Evolutionary conservation across 2,113 vertebrate genomes (phyloP).

Genomic region (Eurypyga helias): DNA sequence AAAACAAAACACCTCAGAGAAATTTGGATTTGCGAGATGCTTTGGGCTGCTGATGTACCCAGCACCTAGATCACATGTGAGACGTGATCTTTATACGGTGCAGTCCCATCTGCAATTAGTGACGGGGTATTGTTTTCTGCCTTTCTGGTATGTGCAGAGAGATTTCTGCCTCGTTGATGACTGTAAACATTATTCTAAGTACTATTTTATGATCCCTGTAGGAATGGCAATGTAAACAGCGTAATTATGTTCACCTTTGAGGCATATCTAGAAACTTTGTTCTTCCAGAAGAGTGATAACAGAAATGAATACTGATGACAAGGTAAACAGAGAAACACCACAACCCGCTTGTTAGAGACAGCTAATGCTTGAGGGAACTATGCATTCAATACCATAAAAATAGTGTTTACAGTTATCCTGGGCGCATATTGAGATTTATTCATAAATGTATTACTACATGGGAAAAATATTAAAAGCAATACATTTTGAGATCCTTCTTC

Average conservation of each 20-base stretch:
- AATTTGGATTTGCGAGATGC: not conserved
- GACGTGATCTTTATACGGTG: not conserved
- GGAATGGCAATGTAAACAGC: constrained; percentile 59
- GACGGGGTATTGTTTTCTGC: not conserved
- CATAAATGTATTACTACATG: not conserved
- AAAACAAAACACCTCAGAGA: not conserved
- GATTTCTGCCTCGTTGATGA: constrained; percentile 33
- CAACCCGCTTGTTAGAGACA: constrained; percentile 39
- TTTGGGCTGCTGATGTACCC: not conserved
- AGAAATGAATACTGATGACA: constrained; percentile 51
- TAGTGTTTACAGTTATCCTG: not conserved
- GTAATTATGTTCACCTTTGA: constrained; percentile 58
- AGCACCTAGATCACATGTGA: not conserved
- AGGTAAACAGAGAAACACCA: constrained; percentile 47
- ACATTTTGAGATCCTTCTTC: not conserved
- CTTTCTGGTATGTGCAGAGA: not conserved
- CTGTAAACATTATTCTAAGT: constrained; percentile 56
- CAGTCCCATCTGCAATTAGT: not conserved
- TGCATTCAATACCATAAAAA: not conserved
- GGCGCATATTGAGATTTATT: not conserved
- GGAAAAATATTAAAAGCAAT: not conserved
- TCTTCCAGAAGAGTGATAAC: constrained; percentile 66
- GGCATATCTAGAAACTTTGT: constrained; percentile 58
- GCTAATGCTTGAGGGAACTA: constrained; percentile 37
- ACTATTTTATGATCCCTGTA: constrained; percentile 49